These are phyloP conservation scores for Elaphurus davidianus DNA, from an alignment of 2,113 vertebrate genomes.

Conservation along the genomic window DNA sequence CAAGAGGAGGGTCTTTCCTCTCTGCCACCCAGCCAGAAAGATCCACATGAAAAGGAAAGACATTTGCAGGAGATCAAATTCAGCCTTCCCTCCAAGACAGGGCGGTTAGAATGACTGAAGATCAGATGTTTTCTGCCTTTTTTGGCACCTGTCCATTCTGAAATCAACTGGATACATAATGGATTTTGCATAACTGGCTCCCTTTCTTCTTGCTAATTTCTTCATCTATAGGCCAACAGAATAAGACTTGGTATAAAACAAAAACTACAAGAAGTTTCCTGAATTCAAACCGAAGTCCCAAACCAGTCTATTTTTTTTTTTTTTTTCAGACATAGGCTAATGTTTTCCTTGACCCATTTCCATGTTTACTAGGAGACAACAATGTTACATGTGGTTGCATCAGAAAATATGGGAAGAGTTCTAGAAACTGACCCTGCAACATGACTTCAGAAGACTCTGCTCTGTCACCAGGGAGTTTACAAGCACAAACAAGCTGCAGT, in stretches of 20 bases:
- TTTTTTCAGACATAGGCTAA: slow-evolving; percentile 77
- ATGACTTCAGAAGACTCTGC: slow-evolving; percentile 63
- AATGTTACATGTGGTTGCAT: slow-evolving; percentile 81
- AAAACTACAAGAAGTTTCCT: slow-evolving; percentile 53
- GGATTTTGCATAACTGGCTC: slow-evolving; percentile 70
- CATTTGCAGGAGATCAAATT: slow-evolving; percentile 64
- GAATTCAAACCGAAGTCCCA: slow-evolving; percentile 65
- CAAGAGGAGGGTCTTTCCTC: neutral
- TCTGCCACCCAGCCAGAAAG: neutral
- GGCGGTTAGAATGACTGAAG: slow-evolving; percentile 57
- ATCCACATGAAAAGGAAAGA: slow-evolving; percentile 53
- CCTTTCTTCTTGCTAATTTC: slow-evolving; percentile 68
- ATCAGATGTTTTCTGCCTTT: slow-evolving; percentile 65
- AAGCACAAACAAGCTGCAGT: slow-evolving; percentile 75
- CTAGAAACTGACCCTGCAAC: slow-evolving; percentile 72
- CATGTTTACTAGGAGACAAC: slow-evolving; percentile 81
- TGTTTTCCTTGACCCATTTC: slow-evolving; percentile 75
- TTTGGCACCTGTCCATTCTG: slow-evolving; percentile 73
- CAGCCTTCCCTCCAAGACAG: slow-evolving; percentile 38
- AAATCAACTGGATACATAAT: slow-evolving; percentile 62
- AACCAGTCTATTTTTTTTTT: slow-evolving; percentile 35
- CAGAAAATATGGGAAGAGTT: slow-evolving; percentile 79
- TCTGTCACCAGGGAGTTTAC: slow-evolving; percentile 81
- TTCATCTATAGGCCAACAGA: slow-evolving; percentile 62
- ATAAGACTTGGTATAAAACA: slow-evolving; percentile 55